Evolutionary conservation across 2,113 vertebrate species (phyloP), one percentile per base, ranked within the genome.

Genomic region (Perca fluviatilis): DNA sequence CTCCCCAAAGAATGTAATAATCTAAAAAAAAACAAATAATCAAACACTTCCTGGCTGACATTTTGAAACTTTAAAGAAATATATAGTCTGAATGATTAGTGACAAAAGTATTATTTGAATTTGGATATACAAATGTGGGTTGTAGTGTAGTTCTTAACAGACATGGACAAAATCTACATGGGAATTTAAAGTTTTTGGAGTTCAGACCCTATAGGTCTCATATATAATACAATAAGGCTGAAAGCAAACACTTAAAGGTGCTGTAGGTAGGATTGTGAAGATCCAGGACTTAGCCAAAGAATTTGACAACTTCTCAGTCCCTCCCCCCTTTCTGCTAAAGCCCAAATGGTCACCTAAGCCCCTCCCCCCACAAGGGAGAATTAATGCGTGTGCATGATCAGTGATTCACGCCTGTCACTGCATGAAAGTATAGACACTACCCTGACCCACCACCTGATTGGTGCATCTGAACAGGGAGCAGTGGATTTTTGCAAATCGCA

Each of bases 121-220:
- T 74, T 86, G 36, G 36, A 15, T 68, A 66, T 73, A 79, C 15
- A 75, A 25, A 72, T 58, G 60, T 65, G 79, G 30, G 30, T 33
- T 33, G 15, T 60, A 14, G 47, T 25, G 14, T 21, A 47, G n/a
- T 47, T 79, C 6, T 50, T 11, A 53, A 50, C 47, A 21, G 49
- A 60, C 7, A n/a, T 50, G 71, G 71, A 79, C 51, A 65, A 23
- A 61, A 50, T 56, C 65, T 25, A 25, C 36, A 64, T 9, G 10
- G 10, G 27, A 25, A 21, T 19, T 43, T 57, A 19, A 65, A 16
- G 23, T 25, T 58, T 56, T 23, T 18, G 47, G 51, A 54, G 70
- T 58, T 49, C 54, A 21, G 36, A 23, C 49, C 58, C 11, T 63
- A 9, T 69, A 66, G 70, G 23, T 63, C 50, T 69, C 54, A 67